Evolutionary conservation across 2,888 invertebrate genomes (phyloP).

Genomic region (Campoplex nolae): DNA sequence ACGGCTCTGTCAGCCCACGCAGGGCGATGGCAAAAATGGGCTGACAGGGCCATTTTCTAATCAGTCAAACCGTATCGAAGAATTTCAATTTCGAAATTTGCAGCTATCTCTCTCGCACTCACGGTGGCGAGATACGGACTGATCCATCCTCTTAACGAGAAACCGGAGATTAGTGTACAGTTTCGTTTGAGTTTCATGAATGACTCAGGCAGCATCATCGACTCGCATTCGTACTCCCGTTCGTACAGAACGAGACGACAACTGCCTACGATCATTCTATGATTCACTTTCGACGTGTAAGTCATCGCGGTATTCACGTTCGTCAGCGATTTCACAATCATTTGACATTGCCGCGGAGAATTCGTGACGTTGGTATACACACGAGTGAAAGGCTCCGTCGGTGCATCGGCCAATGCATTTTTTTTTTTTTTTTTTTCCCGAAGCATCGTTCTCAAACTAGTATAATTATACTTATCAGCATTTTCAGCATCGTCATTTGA

Average conservation of each 20-base stretch:
- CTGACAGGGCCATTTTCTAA: no score
- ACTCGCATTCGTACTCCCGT: slow-evolving; percentile 21
- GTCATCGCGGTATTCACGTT: slow-evolving; percentile 67
- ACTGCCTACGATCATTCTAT: slow-evolving; percentile 54
- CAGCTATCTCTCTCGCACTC: no score
- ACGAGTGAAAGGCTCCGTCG: slow-evolving; percentile 12
- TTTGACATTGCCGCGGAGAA: slow-evolving; percentile 58
- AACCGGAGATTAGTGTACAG: slow-evolving; percentile 46
- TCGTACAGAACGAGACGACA: slow-evolving; percentile 52
- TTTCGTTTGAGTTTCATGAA: slow-evolving; percentile 65
- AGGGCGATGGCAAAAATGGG: no score
- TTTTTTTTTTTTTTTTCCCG: neutral
- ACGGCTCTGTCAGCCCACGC: no score
- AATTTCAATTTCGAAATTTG: no score
- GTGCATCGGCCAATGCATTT: slow-evolving; percentile 1
- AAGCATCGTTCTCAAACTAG: neutral
- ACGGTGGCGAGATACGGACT: no score
- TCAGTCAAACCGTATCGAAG: no score
- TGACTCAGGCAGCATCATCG: slow-evolving; percentile 69
- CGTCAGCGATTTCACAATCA: slow-evolving; percentile 73
- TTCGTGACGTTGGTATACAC: slow-evolving; percentile 32
- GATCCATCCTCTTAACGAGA: no score
- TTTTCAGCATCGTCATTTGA: no score
- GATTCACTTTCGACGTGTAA: slow-evolving; percentile 66
- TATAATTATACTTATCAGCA: no score